Base-by-base conservation (phyloP, 2,797 vertebrate species). In the Paratrypauchen microcephalus region DNA sequence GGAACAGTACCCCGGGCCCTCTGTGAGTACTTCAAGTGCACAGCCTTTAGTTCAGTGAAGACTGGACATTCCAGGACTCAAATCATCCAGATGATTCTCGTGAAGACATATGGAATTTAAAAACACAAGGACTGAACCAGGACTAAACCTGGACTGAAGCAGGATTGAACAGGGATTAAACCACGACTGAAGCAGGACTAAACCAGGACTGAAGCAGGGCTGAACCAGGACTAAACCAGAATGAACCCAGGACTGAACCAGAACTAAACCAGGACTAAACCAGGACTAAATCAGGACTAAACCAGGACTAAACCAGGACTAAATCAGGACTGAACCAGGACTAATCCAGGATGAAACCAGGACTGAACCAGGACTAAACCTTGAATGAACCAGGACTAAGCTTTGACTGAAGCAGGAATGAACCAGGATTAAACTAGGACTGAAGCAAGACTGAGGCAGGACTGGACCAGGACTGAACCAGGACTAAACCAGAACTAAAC, bases 1-100 rank as follows among this genome's bases (percentile, higher is more conserved):
- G 30, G 92, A 80, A 58, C 84, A 85, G 1, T 88, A 89, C 64
- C 90, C 88, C 0, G 89, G 89, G 2, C 87, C 90, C 59, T 69
- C 78, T 65, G 48, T 71, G 70, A 78, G 75, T 71, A 81, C 71
- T 59, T 73, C 39, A 32, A 32, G 30, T 6, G 30, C 4, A 32
- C 30, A 32, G 6, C 5, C 5, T 32, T 32, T 32, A 32, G 3
- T 32, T 32, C 30, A 6, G 30, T 7, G 7, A 4, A 32, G 30
- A 36, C 28, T 4, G 4, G 5, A 30, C 28, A 30, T 30, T 30
- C 28, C 28, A 30, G 7, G 32, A 32, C 32, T 8, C 32, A 9
- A 36, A 36, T 36, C 32, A 36, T 9, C 32, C 30, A 30, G 6
- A 4, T 36, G 32, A 36, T 30, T 32, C 6, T 7, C 0, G 1